Conservation (phyloP, 2,113 vertebrate genomes). For the Lepus timidus region DNA sequence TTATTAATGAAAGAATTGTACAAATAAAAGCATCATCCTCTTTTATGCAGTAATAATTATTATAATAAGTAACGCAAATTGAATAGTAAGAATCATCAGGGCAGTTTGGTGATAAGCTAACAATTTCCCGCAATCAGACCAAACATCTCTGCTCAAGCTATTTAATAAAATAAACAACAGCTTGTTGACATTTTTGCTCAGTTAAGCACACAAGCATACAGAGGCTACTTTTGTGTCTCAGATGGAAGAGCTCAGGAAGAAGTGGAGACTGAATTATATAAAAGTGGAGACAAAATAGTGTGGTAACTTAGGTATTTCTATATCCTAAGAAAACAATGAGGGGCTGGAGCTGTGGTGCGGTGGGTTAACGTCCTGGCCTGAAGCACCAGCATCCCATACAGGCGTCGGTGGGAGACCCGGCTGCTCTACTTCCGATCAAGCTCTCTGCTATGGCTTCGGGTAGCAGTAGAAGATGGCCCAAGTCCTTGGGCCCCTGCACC, state of each 20-base stretch:
- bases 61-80: constrained; percentile 76
- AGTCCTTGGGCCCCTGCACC: too few relatives aligned
- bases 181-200: constrained; percentile 68
- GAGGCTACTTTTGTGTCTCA: constrained; percentile 8
- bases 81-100: constrained; percentile 79
- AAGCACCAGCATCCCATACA: too few relatives aligned
- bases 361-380: too few relatives aligned
- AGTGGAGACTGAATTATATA: neutral
- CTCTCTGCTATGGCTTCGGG: too few relatives aligned
- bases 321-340: neutral
- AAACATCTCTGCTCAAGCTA: constrained; percentile 70
- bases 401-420: too few relatives aligned
- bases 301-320: neutral
- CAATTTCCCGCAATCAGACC: constrained; percentile 75
- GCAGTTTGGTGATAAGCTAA: constrained; percentile 78
- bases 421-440: too few relatives aligned
- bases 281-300: neutral
- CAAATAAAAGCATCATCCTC: constrained; percentile 76
- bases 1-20: constrained; percentile 80
- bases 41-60: constrained; percentile 74
- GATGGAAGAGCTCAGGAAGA: constrained; percentile 19
- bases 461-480: too few relatives aligned
- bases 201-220: constrained; percentile 44
- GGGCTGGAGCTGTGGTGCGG: too few relatives aligned
- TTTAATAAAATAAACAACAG: constrained; percentile 79